These are phyloP conservation scores for Solea solea DNA, from an alignment of 2,113 vertebrate genomes.

Conservation along the genomic window DNA sequence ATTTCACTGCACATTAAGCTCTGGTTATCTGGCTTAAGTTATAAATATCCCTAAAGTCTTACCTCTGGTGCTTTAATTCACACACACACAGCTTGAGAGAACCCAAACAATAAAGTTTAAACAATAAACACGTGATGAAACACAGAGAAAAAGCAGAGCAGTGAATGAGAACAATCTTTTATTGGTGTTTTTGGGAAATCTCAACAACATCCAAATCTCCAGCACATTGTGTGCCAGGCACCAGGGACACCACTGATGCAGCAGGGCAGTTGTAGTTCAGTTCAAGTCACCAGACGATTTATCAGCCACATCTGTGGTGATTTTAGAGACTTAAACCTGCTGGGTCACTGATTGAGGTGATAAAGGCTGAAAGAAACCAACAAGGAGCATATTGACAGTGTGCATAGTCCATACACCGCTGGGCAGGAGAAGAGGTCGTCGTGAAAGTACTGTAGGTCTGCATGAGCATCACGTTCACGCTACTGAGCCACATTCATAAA, in stretches of 20 bases:
- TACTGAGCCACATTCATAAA: slow-evolving; percentile 33
- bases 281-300: slow-evolving; percentile 75
- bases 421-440: slow-evolving; percentile 38
- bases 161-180: slow-evolving; percentile 81
- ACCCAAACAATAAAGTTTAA: background rate
- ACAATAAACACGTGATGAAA: background rate
- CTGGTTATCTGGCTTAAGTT: background rate
- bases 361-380: slow-evolving; percentile 65
- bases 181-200: slow-evolving; percentile 79
- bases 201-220: slow-evolving; percentile 80
- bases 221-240: slow-evolving; percentile 72
- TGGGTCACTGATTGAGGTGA: slow-evolving; percentile 68
- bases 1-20: slow-evolving; percentile 20
- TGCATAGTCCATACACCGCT: slow-evolving; percentile 65
- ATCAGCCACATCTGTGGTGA: slow-evolving; percentile 75
- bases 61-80: slow-evolving; percentile 10
- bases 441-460: slow-evolving; percentile 51
- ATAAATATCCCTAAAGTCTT: slow-evolving; percentile 11
- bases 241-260: slow-evolving; percentile 76
- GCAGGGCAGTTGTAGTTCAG: slow-evolving; percentile 74
- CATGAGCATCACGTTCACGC: slow-evolving; percentile 41
- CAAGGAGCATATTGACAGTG: slow-evolving; percentile 56
- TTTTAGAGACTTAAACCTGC: slow-evolving; percentile 70
- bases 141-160: slow-evolving; percentile 27
- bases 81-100: background rate